Evolutionary conservation across 2,888 invertebrate genomes (phyloP), one percentile per base, ranked within the genome.

Genomic region (Sialis fuliginosa): DNA sequence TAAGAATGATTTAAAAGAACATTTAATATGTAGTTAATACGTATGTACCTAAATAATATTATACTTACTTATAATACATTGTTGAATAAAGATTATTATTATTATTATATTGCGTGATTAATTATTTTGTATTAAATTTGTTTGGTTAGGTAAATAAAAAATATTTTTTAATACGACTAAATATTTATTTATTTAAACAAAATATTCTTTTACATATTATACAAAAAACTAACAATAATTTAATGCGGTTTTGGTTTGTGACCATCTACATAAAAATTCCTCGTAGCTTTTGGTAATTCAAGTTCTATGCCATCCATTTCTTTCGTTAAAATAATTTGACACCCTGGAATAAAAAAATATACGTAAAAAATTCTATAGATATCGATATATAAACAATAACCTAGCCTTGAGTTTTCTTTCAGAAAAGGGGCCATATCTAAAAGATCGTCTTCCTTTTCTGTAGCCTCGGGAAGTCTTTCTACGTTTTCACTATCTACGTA

Each of bases 201-300:
- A 47, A 44, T 39, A 49, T 13, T 39, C 37, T 44, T 40, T 45
- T 33, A 46, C 33, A 37, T 22, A 22, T 22, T 22, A 22, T 22
- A 22, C 22, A 22, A 22, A 22, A 22, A 22, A 22, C 22, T 22
- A 22, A 2, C 22, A 2, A 22, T 22, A 59, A 44, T 48, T 62
- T 69, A 98, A 67, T 97, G 97, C 2, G 95, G 90, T 55, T 88
- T 79, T 0, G 97, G 97, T 55, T 81, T 88, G 61, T 97, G 95
- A 10, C 96, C 97, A 62, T 99, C 98, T 2, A 98, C 97, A 65
- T 95, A 95, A 65, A 95, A 96, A 63, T 96, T 96, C 51, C 91
- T 76, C 2, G 95, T 95, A 42, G 88, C 89, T 62, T 80, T 74
- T 0, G 95, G 95, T 54, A 95, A 64, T 55, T 76, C 70, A 32